Conservation (phyloP, 2,888 invertebrate genomes). For the Macaria notata region DNA sequence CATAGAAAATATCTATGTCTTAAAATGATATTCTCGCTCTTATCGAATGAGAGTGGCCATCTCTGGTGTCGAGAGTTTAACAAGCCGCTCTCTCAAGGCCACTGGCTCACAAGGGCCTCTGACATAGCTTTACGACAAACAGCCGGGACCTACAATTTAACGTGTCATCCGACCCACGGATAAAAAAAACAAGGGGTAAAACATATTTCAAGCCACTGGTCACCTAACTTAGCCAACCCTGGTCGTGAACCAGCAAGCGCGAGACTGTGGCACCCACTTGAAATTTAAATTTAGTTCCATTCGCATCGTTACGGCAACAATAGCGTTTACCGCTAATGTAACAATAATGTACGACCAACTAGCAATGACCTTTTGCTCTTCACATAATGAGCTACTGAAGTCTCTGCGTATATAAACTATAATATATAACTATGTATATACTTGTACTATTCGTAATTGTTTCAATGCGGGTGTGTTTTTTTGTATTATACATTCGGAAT, state of each 20-base stretch:
- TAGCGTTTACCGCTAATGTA: slow-evolving; percentile 34
- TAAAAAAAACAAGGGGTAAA: too few species aligned
- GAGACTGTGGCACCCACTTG: slow-evolving; percentile 41
- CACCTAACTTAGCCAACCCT: slow-evolving; percentile 8
- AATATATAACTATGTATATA: too few species aligned
- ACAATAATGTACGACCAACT: slow-evolving; percentile 26
- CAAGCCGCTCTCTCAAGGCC: too few species aligned
- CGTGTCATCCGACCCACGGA: too few species aligned
- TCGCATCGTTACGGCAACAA: slow-evolving; percentile 32
- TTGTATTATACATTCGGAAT: slow-evolving; percentile 3
- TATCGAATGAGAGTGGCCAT: too few species aligned
- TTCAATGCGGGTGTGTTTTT: not conserved
- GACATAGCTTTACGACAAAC: too few species aligned
- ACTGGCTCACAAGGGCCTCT: too few species aligned
- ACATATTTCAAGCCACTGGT: too few species aligned
- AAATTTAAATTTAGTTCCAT: slow-evolving; percentile 51
- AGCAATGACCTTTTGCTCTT: slow-evolving; percentile 28
- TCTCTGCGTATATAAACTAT: slow-evolving; percentile 1
- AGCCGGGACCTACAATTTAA: too few species aligned
- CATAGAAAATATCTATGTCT: too few species aligned
- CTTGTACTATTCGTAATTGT: slow-evolving; percentile 1
- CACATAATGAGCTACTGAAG: slow-evolving; percentile 19
- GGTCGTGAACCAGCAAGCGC: slow-evolving; percentile 26
- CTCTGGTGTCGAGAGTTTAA: too few species aligned
- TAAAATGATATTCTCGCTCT: too few species aligned